Evolutionary conservation across 1,140 invertebrate species (phyloP), one percentile per base, ranked within the genome.

Genomic region (Trichomalopsis sarcophagae): DNA sequence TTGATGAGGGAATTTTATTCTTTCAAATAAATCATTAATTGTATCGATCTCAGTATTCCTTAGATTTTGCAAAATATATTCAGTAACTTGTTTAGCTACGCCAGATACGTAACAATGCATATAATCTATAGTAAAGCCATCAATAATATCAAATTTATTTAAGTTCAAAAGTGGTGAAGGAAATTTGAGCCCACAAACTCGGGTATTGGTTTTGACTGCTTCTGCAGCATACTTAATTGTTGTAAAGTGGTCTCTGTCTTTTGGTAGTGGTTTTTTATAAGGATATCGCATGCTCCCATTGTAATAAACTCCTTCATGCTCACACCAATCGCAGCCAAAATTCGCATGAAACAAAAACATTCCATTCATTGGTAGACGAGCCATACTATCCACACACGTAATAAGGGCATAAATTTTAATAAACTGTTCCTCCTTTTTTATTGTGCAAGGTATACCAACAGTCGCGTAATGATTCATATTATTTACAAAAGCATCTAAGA

Each of bases 1-100:
- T 84, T 87, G 86, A 27, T 84, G 44, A 11, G 86, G 87, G 27
- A 68, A 6, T 69, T 79, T 84, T 14, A 87, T 55, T 14, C 40
- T 66, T 73, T 44, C 4, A 30, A 81, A 13, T 69, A 27, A n/a
- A 69, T 33, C 11, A 69, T 81, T 44, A 6, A 81, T 81, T 2
- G 13, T 2, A n/a, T 36, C 33, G 1, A 55, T 78, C 0, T 62
- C 13, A 2, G 13, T n/a, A 68, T 78, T 78, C 0, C 17, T 7
- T 27, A 62, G 84, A 68, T 66, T 1, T 21, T 17, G 7, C n/a
- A 87, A 74, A 13, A 71, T 75, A 14, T 81, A 30, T 27, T 77
- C 77, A 10, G 82, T 33, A 82, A 74, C 68, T 30, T 50, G 66
- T 55, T 84, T 86, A 13, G 73, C 84, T 21, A 84, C 66, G 86